Percentiles rank a stretch among this genome's conserved stretches.
phyloP scores from a whole-genome alignment of 2,797 vertebrate genomes.

The Pantherophis vulpinus region DNA sequence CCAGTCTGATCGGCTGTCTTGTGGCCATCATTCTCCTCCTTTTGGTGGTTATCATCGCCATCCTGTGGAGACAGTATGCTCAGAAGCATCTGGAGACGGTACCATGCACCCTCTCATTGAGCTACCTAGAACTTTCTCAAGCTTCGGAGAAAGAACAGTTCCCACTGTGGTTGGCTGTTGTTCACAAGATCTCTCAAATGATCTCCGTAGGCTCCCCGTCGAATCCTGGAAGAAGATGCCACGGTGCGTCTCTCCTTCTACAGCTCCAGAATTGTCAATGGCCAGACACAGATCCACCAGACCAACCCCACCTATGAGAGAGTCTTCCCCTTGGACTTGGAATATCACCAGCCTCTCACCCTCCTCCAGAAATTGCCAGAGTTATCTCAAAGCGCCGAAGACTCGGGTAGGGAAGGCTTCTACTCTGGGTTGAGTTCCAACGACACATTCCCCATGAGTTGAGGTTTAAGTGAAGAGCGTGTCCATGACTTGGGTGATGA shows the following conservation, averaged over 20 bases:
- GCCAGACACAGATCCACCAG: constrained; percentile 83
- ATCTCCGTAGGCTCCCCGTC: constrained; percentile 78
- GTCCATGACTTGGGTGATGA: neutral
- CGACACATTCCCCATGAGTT: neutral
- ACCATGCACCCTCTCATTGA: neutral
- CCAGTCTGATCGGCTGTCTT: constrained; percentile 86
- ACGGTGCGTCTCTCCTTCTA: constrained; percentile 86
- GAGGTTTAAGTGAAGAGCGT: neutral
- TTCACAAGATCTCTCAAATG: neutral
- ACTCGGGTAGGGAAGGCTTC: constrained; percentile 74
- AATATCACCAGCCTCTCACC: constrained; percentile 85
- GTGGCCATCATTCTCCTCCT: constrained; percentile 90
- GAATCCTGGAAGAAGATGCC: constrained; percentile 88
- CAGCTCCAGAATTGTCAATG: constrained; percentile 83
- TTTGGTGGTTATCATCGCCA: constrained; percentile 86
- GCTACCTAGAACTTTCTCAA: neutral
- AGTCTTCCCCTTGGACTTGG: constrained; percentile 85
- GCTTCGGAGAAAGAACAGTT: neutral
- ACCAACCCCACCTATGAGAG: constrained; percentile 86
- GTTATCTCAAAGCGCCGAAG: constrained; percentile 86
- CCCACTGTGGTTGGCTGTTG: neutral
- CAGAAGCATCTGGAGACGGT: constrained; percentile 92
- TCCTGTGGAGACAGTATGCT: constrained; percentile 90
- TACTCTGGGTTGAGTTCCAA: neutral
- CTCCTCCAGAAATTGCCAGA: constrained; percentile 85